Conservation (phyloP, 2,888 invertebrate genomes). For the Orchesellides sinensis region DNA sequence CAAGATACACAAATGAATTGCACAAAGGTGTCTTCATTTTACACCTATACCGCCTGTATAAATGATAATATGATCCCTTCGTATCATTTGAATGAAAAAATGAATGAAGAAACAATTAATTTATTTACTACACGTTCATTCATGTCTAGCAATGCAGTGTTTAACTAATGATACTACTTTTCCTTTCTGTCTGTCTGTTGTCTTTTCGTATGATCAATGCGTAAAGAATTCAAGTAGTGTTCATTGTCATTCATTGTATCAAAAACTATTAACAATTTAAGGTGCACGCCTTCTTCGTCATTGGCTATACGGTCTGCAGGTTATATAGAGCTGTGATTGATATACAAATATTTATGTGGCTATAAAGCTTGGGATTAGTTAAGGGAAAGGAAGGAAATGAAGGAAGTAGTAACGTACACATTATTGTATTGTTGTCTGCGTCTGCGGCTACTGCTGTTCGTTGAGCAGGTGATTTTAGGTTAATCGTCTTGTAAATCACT, state of each 20-base stretch:
- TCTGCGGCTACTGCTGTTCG: conserved; percentile 15
- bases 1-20: no score
- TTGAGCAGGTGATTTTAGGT: conserved; percentile 38
- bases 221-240: neutral
- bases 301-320: no score
- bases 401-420: conserved; percentile 22
- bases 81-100: conserved; percentile 14
- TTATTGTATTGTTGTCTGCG: conserved; percentile 34
- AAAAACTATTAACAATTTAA: conserved; percentile 25
- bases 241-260: conserved; percentile 1
- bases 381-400: neutral
- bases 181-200: conserved; percentile 33
- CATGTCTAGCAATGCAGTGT: conserved; percentile 7
- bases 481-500: conserved; percentile 18
- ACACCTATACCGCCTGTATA: no score
- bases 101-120: conserved; percentile 46
- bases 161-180: conserved; percentile 42
- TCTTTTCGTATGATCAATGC: no score
- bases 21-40: no score
- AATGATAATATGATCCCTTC: neutral
- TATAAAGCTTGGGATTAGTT: neutral
- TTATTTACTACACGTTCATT: conserved; percentile 19
- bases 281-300: conserved; percentile 27
- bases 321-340: no score
- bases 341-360: neutral